Base-by-base conservation (phyloP, 2,113 vertebrate species). In the Glaucidium brasilianum region DNA sequence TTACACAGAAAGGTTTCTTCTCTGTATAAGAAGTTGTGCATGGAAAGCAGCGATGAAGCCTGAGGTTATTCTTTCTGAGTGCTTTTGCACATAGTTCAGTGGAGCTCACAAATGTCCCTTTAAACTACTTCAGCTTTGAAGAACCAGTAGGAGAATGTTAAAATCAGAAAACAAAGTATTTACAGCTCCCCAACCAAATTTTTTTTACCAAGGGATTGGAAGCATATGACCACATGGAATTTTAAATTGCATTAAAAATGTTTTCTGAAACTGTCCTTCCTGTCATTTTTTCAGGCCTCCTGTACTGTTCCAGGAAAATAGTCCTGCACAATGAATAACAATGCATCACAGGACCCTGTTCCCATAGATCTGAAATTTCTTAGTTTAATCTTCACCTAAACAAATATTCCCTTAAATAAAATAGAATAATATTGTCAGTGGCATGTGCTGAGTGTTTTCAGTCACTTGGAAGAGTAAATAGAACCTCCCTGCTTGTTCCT, bases 361-460 rank as follows among this genome's bases (percentile, higher is more conserved):
- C 81, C 81, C 93, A 89, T 23, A 81, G 56, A 91, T 45, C n/a
- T 43, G 56, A 93, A 66, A 84, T 68, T 10, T 78, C 53, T 60
- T 64, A 75, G 27, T 64, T 95, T 91, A 92, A 73, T 78, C 68
- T 68, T 92, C 79, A 86, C 49, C 76, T 68, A 94, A 96, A 92
- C 29, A 96, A 95, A 94, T 91, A 94, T 50, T 90, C 64, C 35
- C 43, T 60, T 59, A 69, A 80, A 86, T 83, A 91, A 95, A 94
- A 67, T 10, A 84, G 49, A 94, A 84, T 68, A 69, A 76, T 76
- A 84, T 55, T 92, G 69, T 81, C 62, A 62, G 69, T 62, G 73
- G 58, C 85, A 66, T 76, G 21, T 85, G n/a, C 69, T 91, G 73
- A 72, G 53, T 69, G 35, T 91, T 95, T 89, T 72, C 69, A 94